Evolutionary conservation across 2,113 vertebrate genomes (phyloP).

Genomic region (Heteronetta atricapilla): DNA sequence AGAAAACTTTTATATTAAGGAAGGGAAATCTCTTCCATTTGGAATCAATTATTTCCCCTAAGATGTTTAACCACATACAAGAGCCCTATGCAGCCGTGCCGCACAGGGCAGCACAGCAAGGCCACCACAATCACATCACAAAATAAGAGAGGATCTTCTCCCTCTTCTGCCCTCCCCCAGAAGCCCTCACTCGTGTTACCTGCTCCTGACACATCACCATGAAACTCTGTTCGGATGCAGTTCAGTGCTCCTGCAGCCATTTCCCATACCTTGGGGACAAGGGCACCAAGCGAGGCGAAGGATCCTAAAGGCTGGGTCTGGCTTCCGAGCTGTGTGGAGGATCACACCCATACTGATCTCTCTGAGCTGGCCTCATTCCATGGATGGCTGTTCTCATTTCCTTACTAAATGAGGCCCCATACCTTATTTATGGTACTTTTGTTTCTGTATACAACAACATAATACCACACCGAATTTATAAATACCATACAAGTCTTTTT

Average conservation of each 20-base stretch:
- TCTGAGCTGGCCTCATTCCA: background rate
- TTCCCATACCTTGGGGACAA: background rate
- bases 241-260: background rate
- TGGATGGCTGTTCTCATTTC: background rate
- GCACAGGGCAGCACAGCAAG: background rate
- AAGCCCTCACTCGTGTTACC: background rate
- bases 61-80: background rate
- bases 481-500: background rate
- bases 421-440: background rate
- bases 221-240: background rate
- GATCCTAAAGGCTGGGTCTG: background rate
- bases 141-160: background rate
- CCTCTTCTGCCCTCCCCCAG: background rate
- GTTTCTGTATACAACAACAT: background rate
- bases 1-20: background rate
- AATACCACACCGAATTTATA: background rate
- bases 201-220: background rate
- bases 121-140: background rate
- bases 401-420: background rate
- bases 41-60: background rate
- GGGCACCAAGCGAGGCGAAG: background rate
- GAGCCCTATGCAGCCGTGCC: background rate
- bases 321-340: background rate
- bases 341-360: background rate
- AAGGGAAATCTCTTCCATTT: fast-evolving